Evolutionary conservation across 2,797 vertebrate genomes (phyloP), one percentile per base, ranked within the genome.

Genomic region (Pampus argenteus): DNA sequence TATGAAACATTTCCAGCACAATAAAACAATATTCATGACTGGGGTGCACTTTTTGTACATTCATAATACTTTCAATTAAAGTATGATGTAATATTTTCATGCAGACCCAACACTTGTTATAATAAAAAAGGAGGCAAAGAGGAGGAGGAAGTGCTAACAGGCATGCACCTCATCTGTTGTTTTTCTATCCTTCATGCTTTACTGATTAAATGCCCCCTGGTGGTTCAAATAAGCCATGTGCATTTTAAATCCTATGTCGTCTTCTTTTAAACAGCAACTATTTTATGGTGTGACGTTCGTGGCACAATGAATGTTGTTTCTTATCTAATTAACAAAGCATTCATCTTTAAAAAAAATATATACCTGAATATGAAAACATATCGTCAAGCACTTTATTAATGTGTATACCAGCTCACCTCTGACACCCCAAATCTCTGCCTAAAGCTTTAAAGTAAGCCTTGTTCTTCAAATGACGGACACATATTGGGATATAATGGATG

Each of bases 121-220:
- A 66, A 81, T 81, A 54, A 79, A 66, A 74, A 56, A 67, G 31
- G 51, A 72, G 70, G 45, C 2, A 7, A 29, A 31, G 63, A 23
- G 14, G 9, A 64, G 56, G 45, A 74, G 82, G 75, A 84, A 69
- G 64, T n/a, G 78, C 83, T 71, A 67, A 71, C 49, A 76, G 82
- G 74, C 42, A 57, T 71, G 68, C 50, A 66, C 29, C 76, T 82
- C 64, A 36, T 74, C 78, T 83, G 78, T 62, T 80, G 71, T 76
- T 82, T 59, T 72, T 11, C 63, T 66, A 1, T 26, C 74, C 55
- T 66, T 80, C 38, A 47, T 84, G 87, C 80, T 74, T 78, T 81
- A 71, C 83, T 88, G 80, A 81, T 82, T 78, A 89, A 70, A 90
- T 75, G 85, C 88, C 90, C 85, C 68, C 89, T 89, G 76, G 86